Conservation (phyloP, 1,140 invertebrate species). For the Ladona fulva region DNA sequence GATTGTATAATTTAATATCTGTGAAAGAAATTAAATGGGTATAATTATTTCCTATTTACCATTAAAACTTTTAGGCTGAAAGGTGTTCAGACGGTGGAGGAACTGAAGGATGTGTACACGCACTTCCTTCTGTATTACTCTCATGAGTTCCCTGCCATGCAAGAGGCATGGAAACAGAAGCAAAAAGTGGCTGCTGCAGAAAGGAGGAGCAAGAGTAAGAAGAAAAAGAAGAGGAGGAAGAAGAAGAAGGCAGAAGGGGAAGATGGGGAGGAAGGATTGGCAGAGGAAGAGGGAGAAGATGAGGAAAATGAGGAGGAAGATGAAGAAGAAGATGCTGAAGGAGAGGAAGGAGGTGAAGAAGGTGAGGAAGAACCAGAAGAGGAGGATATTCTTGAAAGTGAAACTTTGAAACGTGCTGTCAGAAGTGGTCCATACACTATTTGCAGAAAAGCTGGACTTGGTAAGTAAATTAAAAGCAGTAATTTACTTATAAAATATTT, state of each 20-base stretch:
- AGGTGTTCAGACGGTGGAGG: conserved; percentile 78
- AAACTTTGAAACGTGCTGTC: conserved; percentile 71
- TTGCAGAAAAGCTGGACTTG: conserved; percentile 75
- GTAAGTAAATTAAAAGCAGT: conserved; percentile 32
- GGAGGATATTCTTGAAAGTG: conserved; percentile 47
- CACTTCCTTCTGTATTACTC: conserved; percentile 92
- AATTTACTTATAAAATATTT: too few species aligned
- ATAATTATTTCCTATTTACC: neutral
- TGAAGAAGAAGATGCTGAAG: conserved; percentile 38
- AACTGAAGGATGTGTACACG: conserved; percentile 84
- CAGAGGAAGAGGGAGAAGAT: conserved; percentile 43
- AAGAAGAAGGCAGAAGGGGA: conserved; percentile 26
- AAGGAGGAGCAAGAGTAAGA: conserved; percentile 46
- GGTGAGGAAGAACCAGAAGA: conserved; percentile 42
- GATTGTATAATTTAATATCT: too few species aligned
- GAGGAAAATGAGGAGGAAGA: conserved; percentile 48
- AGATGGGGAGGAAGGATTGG: conserved; percentile 34
- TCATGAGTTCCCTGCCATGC: conserved; percentile 76
- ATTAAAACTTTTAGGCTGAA: conserved; percentile 41
- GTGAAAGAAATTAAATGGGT: too few species aligned
- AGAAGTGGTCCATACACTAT: conserved; percentile 79
- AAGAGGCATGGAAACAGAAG: conserved; percentile 53
- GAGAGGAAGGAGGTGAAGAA: conserved; percentile 36
- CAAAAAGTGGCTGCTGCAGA: conserved; percentile 42
- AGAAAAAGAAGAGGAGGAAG: conserved; percentile 32